Evolutionary conservation across 2,797 vertebrate species (phyloP).

Genomic region (Acrossocheilus wenchowensis): DNA sequence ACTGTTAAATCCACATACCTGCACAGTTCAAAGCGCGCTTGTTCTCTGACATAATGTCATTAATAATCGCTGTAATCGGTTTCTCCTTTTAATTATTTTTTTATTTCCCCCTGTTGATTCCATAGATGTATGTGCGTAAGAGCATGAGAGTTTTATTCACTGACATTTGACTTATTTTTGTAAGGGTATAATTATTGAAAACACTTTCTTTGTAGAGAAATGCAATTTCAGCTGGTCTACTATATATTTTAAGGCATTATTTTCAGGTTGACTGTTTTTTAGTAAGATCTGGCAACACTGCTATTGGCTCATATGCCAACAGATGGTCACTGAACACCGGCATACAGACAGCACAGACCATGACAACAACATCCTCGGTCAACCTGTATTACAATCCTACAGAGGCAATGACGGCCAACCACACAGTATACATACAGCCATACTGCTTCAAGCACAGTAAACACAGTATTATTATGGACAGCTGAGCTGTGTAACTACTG

Average conservation of each 20-base stretch:
- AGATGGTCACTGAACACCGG: background rate
- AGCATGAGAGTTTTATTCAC: background rate
- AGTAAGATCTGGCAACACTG: background rate
- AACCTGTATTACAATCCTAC: background rate
- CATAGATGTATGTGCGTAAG: background rate
- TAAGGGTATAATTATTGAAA: background rate
- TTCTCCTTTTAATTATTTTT: background rate
- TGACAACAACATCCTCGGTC: background rate
- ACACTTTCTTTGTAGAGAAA: background rate
- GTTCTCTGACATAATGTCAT: slow-evolving; percentile 8
- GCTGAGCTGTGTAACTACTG: background rate
- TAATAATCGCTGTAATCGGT: background rate
- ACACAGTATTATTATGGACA: background rate
- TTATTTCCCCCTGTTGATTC: background rate
- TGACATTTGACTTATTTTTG: background rate
- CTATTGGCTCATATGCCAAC: background rate
- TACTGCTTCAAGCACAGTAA: background rate
- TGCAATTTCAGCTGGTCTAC: background rate
- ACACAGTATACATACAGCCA: background rate
- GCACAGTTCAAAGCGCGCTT: background rate
- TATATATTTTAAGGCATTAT: background rate
- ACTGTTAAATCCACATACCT: background rate
- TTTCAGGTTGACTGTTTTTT: background rate
- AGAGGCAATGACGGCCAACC: background rate
- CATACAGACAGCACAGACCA: background rate